Conservation (phyloP, 2,113 vertebrate species). For the Progne subis region DNA sequence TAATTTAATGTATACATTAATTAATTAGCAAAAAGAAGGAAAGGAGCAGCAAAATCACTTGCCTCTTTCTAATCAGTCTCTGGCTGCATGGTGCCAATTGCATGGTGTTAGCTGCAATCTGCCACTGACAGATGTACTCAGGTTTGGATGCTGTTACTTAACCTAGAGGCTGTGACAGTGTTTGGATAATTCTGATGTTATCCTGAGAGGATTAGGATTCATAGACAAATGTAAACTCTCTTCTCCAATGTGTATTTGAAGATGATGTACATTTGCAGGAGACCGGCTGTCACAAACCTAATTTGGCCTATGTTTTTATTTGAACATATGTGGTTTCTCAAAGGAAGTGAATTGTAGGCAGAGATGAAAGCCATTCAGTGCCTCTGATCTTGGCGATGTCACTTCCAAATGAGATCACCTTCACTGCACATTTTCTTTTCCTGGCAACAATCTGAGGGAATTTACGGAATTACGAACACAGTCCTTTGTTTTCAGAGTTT, state of each 20-base stretch:
- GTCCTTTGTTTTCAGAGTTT: background rate
- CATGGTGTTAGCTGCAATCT: constrained; percentile 40
- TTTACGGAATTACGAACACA: background rate
- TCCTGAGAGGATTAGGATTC: constrained; percentile 54
- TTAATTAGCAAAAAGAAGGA: constrained; percentile 11
- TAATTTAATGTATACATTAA: background rate
- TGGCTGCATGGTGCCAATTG: constrained; percentile 20
- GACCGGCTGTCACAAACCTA: background rate
- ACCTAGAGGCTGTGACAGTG: constrained; percentile 11
- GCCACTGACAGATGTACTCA: constrained; percentile 61
- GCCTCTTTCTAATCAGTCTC: background rate
- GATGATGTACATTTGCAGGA: constrained; percentile 51
- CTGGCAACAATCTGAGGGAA: background rate
- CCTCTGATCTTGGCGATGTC: constrained; percentile 28
- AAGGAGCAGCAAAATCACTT: background rate
- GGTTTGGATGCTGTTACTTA: constrained; percentile 60
- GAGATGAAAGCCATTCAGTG: constrained; percentile 46
- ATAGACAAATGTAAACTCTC: constrained; percentile 41
- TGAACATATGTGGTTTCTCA: constrained; percentile 43
- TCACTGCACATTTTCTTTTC: constrained; percentile 5
- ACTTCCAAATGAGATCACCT: constrained; percentile 27
- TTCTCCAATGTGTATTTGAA: background rate
- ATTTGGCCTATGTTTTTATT: constrained; percentile 47
- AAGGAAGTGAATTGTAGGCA: constrained; percentile 26
- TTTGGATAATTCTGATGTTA: constrained; percentile 57